phyloP scores from a whole-genome alignment of 2,888 invertebrate species.

The Netelia virgata region DNA sequence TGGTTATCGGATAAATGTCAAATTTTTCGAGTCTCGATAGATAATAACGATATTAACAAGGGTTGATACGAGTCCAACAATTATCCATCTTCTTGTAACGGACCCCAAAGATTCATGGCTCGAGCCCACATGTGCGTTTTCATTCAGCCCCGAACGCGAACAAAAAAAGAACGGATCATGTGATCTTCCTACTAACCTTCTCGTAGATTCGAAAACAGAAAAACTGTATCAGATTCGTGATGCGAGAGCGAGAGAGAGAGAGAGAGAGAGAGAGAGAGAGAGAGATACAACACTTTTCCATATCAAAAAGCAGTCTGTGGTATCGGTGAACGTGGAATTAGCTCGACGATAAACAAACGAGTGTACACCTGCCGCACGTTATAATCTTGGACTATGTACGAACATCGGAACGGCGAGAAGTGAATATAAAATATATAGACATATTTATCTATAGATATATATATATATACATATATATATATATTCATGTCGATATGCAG shows the following conservation, averaged over 20 bases:
- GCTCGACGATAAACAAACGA: conserved; percentile 72
- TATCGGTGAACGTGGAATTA: conserved; percentile 71
- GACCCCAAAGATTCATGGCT: conserved; percentile 36
- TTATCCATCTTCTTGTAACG: conserved; percentile 39
- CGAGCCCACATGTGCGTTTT: conserved; percentile 9
- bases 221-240: neutral
- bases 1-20: too few relatives aligned
- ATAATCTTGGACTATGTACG: conserved; percentile 68
- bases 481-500: neutral
- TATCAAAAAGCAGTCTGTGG: conserved; percentile 25
- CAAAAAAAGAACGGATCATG: too few relatives aligned
- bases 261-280: too few relatives aligned
- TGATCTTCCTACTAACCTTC: neutral
- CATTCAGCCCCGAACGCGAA: too few relatives aligned
- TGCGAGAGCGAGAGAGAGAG: neutral
- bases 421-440: neutral
- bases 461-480: neutral
- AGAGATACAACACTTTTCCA: neutral
- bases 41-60: neutral
- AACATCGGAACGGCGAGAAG: conserved; percentile 5
- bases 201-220: neutral
- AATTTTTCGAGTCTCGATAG: too few relatives aligned
- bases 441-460: too few relatives aligned
- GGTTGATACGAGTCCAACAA: conserved; percentile 25
- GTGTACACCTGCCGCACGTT: conserved; percentile 72